A percentile compares a stretch with the other conserved stretches of the same genome.
phyloP scores from a whole-genome alignment of 2,888 invertebrate species.

The Selenia dentaria region DNA sequence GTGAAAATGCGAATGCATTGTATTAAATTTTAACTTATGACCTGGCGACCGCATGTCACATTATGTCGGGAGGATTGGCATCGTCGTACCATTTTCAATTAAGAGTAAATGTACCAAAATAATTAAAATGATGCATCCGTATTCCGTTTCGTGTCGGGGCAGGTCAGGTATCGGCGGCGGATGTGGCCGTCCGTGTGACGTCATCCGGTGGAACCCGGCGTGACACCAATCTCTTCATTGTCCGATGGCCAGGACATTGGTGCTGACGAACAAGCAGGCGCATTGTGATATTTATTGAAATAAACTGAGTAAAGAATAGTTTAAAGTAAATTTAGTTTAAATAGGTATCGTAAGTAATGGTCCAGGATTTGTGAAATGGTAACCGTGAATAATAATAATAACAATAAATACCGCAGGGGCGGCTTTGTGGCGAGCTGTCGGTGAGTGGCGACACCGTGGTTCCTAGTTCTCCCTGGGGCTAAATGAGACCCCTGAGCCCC shows the following conservation, averaged over 20 bases:
- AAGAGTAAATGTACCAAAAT: constrained; percentile 22
- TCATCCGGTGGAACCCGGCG: constrained; percentile 59
- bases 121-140: constrained; percentile 18
- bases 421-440: no score
- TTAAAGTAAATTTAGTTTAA: no score
- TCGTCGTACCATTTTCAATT: constrained; percentile 20
- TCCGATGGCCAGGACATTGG: constrained; percentile 24
- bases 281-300: not conserved
- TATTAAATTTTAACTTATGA: constrained; percentile 15
- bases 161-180: constrained; percentile 52
- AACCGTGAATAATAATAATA: no score
- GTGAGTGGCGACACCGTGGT: no score
- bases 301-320: not conserved
- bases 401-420: no score
- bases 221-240: constrained; percentile 65
- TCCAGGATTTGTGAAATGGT: no score
- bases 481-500: no score
- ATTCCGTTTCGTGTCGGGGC: constrained; percentile 13
- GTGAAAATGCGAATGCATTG: constrained; percentile 1
- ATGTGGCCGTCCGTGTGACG: constrained; percentile 66
- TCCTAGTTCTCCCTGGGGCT: no score
- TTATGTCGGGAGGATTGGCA: constrained; percentile 11
- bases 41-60: constrained; percentile 13
- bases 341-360: no score
- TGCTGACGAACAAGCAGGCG: constrained; percentile 33